A percentile compares a stretch with the other conserved stretches of the same genome.
These are phyloP conservation scores for Engraulis encrasicolus DNA, from an alignment of 2,113 vertebrate genomes.

Conservation along the genomic window DNA sequence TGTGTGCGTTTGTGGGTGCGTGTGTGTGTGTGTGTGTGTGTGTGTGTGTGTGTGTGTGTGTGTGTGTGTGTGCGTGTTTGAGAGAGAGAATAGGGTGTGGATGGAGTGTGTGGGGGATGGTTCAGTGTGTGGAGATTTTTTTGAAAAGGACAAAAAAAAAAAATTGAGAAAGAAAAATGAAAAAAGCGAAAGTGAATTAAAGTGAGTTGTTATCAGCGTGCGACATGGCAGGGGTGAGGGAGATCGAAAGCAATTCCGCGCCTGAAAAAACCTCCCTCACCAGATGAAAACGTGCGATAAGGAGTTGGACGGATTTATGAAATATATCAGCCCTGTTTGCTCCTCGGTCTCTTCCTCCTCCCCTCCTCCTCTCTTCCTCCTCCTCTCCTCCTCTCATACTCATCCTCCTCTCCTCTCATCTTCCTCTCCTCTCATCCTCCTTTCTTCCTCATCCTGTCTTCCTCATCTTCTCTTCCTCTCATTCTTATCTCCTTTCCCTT, in stretches of 20 bases:
- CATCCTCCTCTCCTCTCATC: conserved; percentile 24
- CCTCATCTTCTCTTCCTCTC: neutral
- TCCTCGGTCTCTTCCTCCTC: neutral
- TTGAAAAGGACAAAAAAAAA: too few relatives aligned
- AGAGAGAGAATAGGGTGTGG: neutral
- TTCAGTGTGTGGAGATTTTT: neutral
- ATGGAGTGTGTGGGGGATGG: too few relatives aligned
- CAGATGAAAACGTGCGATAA: conserved; percentile 53
- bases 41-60: too few relatives aligned
- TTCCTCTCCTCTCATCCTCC: too few relatives aligned
- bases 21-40: too few relatives aligned
- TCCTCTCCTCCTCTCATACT: neutral
- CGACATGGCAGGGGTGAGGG: conserved; percentile 45
- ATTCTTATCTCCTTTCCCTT: conserved; percentile 13
- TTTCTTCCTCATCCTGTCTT: too few relatives aligned
- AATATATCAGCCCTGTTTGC: conserved; percentile 45
- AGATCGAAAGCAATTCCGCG: conserved; percentile 56
- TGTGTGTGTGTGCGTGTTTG: too few relatives aligned
- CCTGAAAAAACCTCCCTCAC: conserved; percentile 42
- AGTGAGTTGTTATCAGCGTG: conserved; percentile 60
- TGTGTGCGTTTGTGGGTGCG: too few relatives aligned
- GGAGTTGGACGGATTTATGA: conserved; percentile 41
- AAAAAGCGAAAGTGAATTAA: conserved; percentile 55
- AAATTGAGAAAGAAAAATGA: neutral
- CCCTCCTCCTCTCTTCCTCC: conserved; percentile 6